phyloP scores from a whole-genome alignment of 2,113 vertebrate genomes.

The Tauraco erythrolophus region DNA sequence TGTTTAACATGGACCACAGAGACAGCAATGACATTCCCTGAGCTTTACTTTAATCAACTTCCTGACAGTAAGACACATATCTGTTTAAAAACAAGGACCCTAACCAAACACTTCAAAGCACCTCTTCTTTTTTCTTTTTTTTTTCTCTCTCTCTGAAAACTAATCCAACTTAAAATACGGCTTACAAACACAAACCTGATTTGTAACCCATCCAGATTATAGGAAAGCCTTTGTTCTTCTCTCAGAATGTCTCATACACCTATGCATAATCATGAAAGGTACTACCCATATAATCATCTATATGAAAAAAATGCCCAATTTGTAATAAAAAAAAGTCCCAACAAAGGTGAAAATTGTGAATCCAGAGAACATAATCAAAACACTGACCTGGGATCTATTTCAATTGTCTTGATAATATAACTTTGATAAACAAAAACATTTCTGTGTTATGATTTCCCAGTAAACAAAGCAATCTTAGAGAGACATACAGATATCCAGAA shows the following conservation, averaged over 20 bases:
- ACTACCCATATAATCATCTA: neutral
- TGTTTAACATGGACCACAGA: neutral
- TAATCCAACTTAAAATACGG: constrained; percentile 18
- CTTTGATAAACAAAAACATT: neutral
- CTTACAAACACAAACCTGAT: neutral
- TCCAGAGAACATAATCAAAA: neutral
- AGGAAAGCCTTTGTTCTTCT: neutral
- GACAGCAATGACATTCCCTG: neutral
- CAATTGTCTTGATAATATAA: neutral
- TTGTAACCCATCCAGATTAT: neutral
- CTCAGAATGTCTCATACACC: neutral
- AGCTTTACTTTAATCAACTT: constrained; percentile 45
- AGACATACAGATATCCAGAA: neutral
- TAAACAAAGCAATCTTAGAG: neutral
- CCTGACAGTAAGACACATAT: neutral
- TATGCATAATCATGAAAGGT: neutral
- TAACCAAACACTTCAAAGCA: constrained; percentile 49
- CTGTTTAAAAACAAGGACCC: constrained; percentile 3
- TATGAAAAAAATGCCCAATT: neutral
- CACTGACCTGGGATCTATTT: neutral
- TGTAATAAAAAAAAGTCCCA: neutral
- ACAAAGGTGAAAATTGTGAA: neutral
- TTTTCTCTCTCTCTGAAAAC: neutral
- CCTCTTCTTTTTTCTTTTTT: neutral
- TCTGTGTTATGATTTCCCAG: neutral